Evolutionary conservation across 2,113 vertebrate species (phyloP).

Genomic region (Callochromis pleurospilus): DNA sequence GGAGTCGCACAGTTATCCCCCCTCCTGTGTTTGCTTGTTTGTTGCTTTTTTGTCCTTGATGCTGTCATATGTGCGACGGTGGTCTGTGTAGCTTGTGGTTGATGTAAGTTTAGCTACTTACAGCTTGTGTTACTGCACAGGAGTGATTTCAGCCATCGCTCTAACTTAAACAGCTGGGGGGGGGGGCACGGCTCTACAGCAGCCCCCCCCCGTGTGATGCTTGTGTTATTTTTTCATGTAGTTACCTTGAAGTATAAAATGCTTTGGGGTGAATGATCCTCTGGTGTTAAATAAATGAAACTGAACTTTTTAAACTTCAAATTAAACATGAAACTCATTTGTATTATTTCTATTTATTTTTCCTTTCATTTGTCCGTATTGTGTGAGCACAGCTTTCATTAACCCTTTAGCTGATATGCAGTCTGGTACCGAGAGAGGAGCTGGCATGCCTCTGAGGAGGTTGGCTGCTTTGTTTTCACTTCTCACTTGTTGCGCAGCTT

Average conservation of each 20-base stretch:
- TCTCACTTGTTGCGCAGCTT: background rate
- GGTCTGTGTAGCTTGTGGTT: background rate
- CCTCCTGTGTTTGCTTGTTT: background rate
- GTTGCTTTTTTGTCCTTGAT: background rate
- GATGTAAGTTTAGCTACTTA: background rate
- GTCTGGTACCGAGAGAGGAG: background rate
- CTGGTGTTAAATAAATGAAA: background rate
- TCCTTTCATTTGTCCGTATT: accelerated
- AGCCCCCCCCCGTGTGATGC: background rate
- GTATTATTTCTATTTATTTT: background rate
- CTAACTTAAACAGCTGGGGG: background rate
- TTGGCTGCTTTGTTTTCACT: background rate
- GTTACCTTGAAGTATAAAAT: background rate
- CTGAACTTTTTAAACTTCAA: accelerated
- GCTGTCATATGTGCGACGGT: background rate
- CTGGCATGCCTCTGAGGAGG: background rate
- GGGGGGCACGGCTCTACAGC: background rate
- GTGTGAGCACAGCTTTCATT: background rate
- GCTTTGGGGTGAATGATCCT: background rate
- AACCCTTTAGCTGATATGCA: background rate
- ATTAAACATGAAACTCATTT: background rate
- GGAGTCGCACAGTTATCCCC: background rate
- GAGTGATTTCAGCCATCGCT: background rate
- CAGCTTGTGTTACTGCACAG: background rate
- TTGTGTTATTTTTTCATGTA: background rate